Percentiles rank a stretch among this genome's conserved stretches.
Conservation (phyloP, 2,113 vertebrate species). For the Rana temporaria region DNA sequence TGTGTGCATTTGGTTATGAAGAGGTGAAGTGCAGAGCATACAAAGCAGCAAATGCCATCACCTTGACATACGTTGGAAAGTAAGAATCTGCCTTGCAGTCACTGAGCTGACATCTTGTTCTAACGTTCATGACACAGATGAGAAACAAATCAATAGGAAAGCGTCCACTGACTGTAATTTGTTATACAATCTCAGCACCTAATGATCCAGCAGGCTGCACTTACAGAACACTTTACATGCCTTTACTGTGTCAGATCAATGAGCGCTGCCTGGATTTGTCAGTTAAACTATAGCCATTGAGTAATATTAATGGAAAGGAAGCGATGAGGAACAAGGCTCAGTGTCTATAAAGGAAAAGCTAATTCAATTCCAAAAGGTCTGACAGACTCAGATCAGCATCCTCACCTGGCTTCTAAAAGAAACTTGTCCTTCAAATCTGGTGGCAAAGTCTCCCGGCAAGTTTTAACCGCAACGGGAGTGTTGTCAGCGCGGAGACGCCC, state of each 20-base stretch:
- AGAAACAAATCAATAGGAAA: conserved; percentile 30
- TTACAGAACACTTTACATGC: conserved; percentile 32
- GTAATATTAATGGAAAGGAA: conserved; percentile 32
- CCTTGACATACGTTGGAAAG: too few relatives aligned
- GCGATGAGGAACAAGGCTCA: not conserved
- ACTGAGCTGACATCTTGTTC: not conserved
- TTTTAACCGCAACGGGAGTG: conserved; percentile 88
- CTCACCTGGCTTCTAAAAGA: conserved; percentile 93
- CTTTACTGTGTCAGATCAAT: conserved; percentile 41
- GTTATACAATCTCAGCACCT: conserved; percentile 31
- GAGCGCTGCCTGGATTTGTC: conserved; percentile 21
- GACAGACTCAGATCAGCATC: not conserved
- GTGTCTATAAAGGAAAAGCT: not conserved
- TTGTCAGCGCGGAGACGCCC: conserved; percentile 85
- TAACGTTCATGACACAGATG: not conserved
- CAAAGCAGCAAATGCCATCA: too few relatives aligned
- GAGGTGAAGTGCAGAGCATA: too few relatives aligned
- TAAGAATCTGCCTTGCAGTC: not conserved
- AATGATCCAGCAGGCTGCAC: conserved; percentile 10
- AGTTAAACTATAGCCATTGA: conserved; percentile 18
- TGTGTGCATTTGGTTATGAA: too few relatives aligned
- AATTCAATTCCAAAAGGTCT: conserved; percentile 20
- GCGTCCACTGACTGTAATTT: conserved; percentile 30
- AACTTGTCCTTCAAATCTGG: conserved; percentile 91
- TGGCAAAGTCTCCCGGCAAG: conserved; percentile 90